Conservation (phyloP, 2,888 invertebrate genomes). For the Harpalus rubripes region DNA sequence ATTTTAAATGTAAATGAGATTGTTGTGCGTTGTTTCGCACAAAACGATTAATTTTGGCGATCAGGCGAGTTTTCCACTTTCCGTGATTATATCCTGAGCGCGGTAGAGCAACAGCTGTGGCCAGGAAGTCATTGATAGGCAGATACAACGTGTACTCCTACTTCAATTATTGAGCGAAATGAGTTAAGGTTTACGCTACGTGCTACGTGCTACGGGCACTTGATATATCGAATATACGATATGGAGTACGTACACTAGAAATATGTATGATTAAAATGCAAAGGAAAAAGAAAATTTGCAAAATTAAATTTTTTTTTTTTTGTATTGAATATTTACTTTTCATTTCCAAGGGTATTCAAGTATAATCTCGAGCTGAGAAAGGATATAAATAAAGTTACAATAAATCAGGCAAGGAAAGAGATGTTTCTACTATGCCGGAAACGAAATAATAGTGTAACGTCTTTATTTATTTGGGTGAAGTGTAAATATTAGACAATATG, state of each 20-base stretch:
- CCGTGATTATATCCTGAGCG: constrained; percentile 16
- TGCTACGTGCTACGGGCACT: not conserved
- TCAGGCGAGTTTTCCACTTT: constrained; percentile 29
- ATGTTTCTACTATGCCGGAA: no score
- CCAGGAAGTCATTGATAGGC: constrained; percentile 27
- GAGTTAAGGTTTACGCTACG: constrained; percentile 18
- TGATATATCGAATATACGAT: not conserved
- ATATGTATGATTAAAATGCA: not conserved
- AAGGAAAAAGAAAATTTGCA: not conserved
- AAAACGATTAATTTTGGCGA: constrained; percentile 31
- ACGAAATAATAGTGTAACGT: no score
- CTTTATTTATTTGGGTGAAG: no score
- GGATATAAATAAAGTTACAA: not conserved
- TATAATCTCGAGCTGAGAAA: not conserved
- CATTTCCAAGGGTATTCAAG: not conserved
- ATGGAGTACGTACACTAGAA: not conserved
- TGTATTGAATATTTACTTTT: not conserved
- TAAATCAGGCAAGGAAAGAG: not conserved
- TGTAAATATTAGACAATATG: no score
- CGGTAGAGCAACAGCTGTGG: constrained; percentile 29
- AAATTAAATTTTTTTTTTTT: not conserved
- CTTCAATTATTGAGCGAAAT: constrained; percentile 26
- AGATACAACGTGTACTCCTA: constrained; percentile 12
- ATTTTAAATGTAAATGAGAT: constrained; percentile 34
- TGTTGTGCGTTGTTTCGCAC: constrained; percentile 15